These are phyloP conservation scores for Orestias chungarensis DNA, from an alignment of 2,797 vertebrate genomes.

Conservation along the genomic window DNA sequence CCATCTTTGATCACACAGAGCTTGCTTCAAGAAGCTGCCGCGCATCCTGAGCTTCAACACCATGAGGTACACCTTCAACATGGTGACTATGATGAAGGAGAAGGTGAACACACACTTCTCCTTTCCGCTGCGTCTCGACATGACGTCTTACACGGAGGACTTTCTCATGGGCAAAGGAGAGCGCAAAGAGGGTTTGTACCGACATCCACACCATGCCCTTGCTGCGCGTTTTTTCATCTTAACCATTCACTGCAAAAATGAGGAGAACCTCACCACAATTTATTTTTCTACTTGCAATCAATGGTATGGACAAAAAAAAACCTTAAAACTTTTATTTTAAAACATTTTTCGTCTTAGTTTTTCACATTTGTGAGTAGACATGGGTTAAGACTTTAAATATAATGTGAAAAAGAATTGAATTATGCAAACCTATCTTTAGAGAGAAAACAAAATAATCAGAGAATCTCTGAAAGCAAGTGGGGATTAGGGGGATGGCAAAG, in stretches of 20 bases:
- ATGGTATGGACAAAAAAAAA: too few species aligned
- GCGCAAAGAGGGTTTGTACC: slow-evolving; percentile 86
- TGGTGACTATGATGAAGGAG: slow-evolving; percentile 99
- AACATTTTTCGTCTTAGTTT: too few species aligned
- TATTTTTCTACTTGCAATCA: neutral
- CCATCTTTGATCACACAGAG: slow-evolving; percentile 73
- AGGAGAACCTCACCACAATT: neutral
- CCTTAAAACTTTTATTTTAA: too few species aligned
- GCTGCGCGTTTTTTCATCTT: neutral
- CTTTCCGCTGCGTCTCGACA: slow-evolving; percentile 96
- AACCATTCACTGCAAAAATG: neutral
- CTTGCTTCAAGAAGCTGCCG: slow-evolving; percentile 98
- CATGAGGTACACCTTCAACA: slow-evolving; percentile 99
- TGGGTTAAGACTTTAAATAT: too few species aligned
- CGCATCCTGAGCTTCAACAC: slow-evolving; percentile 99
- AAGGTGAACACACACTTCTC: slow-evolving; percentile 99
- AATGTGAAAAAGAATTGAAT: too few species aligned
- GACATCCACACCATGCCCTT: neutral
- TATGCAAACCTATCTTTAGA: too few species aligned
- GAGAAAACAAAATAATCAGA: too few species aligned
- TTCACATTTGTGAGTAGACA: too few species aligned
- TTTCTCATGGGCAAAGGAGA: slow-evolving; percentile 98
- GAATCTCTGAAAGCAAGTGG: neutral
- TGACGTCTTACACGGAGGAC: slow-evolving; percentile 99
- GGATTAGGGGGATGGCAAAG: neutral